Base-by-base conservation (phyloP, 2,113 vertebrate genomes). In the Clarias batrachus region DNA sequence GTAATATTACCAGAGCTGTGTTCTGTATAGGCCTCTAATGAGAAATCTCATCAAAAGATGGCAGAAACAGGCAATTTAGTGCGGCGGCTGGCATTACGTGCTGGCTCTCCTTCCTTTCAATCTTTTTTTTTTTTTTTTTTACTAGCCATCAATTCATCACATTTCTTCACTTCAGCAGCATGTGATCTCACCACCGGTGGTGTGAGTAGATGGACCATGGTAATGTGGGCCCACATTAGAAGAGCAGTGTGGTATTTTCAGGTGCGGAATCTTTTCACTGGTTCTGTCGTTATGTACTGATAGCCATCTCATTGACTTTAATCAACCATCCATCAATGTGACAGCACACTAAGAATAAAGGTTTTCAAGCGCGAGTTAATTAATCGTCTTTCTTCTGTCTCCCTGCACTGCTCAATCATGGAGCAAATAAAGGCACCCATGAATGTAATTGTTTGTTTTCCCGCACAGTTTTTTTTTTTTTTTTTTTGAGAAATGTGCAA, bases 371-470 rank as follows among this genome's bases (percentile, higher is more conserved):
- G 93, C 93, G 92, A 96, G 96, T 96, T 97, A 98, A 98, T 97
- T 97, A 97, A 96, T 96, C 95, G 96, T 94, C 95, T 94, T 91
- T 93, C 93, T 95, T 94, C 93, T 96, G 96, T 96, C 95, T 96
- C 95, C 96, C 93, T 94, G 92, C 92, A 93, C 89, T 88, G 96
- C 96, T 97, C 96, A 95, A 96, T 97, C 96, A 97, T 93, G 90
- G 93, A 94, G 94, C 93, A 97, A 97, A 97, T 96, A 96, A 97
- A 97, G 92, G 94, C 94, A 96, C 96, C 96, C 95, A 97, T 95
- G 95, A 95, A 96, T 96, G 95, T 96, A 97, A 94, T 97, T 97
- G 95, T 96, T 95, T 94, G 93, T 96, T 96, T 95, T 48, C 94
- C 95, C 95, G 91, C 91, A 89, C 91, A 89, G 85, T 83, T 92